Evolutionary conservation across 2,888 invertebrate species (phyloP).

Genomic region (Athetis lepigone): DNA sequence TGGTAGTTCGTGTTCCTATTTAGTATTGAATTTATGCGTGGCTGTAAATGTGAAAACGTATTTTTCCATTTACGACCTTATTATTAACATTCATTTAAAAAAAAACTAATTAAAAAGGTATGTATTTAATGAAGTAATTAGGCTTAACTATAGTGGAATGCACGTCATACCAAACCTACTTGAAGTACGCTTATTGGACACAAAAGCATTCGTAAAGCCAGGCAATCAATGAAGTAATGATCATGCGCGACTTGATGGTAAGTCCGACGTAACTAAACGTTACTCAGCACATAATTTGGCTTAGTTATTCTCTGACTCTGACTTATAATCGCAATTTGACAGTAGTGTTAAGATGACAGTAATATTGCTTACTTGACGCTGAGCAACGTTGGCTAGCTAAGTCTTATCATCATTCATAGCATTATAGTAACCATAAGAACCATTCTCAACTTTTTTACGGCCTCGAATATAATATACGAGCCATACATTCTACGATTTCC

Average conservation of each 20-base stretch:
- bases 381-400: too few species aligned
- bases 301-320: too few species aligned
- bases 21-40: constrained; percentile 26
- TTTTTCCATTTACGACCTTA: constrained; percentile 4
- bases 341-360: too few species aligned
- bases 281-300: too few species aligned
- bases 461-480: constrained; percentile 31
- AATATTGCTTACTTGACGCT: too few species aligned
- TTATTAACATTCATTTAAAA: background rate
- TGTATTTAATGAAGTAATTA: constrained; percentile 4
- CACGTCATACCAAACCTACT: background rate
- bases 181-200: constrained; percentile 5
- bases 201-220: background rate
- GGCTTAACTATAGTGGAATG: background rate
- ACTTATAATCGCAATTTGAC: too few species aligned
- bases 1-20: constrained; percentile 62
- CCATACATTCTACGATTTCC: constrained; percentile 39
- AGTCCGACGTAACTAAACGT: too few species aligned
- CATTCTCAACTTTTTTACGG: constrained; percentile 16
- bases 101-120: background rate
- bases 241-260: constrained; percentile 1
- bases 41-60: background rate
- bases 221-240: constrained; percentile 4
- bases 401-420: background rate
- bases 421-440: constrained; percentile 15